Percentiles rank a stretch among this genome's conserved stretches.
Conservation (phyloP, 2,113 vertebrate genomes). For the Anarrhichthys ocellatus region DNA sequence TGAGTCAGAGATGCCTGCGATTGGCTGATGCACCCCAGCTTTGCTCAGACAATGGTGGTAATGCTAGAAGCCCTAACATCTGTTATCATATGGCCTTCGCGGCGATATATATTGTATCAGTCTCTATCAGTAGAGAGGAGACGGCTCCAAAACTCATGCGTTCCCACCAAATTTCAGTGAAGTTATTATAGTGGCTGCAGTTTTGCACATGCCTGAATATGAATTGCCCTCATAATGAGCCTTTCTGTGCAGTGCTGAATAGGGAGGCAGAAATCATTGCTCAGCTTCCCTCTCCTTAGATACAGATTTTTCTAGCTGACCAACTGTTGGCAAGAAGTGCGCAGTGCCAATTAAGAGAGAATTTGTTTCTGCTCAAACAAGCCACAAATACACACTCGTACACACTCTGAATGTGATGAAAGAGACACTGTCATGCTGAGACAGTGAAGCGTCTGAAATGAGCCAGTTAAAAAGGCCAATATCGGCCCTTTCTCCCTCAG, state of each 20-base stretch:
- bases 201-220: slow-evolving; percentile 58
- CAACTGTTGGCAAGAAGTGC: slow-evolving; percentile 76
- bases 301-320: slow-evolving; percentile 76
- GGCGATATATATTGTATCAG: neutral
- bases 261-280: slow-evolving; percentile 68
- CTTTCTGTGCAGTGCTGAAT: slow-evolving; percentile 67
- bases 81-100: neutral
- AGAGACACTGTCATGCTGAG: slow-evolving; percentile 67
- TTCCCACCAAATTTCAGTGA: slow-evolving; percentile 35
- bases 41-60: slow-evolving; percentile 26
- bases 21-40: slow-evolving; percentile 63
- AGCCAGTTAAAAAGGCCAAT: slow-evolving; percentile 71
- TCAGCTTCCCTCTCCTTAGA: slow-evolving; percentile 71
- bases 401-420: slow-evolving; percentile 70
- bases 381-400: slow-evolving; percentile 44
- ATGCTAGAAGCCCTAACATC: neutral
- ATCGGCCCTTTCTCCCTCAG: slow-evolving; percentile 16
- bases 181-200: slow-evolving; percentile 29
- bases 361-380: slow-evolving; percentile 72
- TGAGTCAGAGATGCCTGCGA: slow-evolving; percentile 77
- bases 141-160: neutral
- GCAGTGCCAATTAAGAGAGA: slow-evolving; percentile 78
- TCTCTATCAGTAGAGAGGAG: neutral
- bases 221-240: slow-evolving; percentile 71
- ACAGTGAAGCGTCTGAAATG: slow-evolving; percentile 58